Conservation (phyloP, 2,797 vertebrate genomes). For the Clarias fuscus region DNA sequence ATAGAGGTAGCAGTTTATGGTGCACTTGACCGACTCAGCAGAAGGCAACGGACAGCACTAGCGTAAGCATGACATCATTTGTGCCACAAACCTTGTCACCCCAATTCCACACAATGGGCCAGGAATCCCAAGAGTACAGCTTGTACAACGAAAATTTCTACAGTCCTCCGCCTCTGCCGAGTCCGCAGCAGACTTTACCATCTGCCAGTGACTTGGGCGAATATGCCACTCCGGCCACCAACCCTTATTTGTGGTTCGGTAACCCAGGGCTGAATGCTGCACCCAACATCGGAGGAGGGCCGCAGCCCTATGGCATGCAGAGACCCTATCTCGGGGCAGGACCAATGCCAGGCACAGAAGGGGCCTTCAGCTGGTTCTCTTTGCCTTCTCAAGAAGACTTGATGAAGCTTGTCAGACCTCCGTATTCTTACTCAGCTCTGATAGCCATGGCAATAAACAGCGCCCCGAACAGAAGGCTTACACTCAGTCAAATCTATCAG, state of each 20-base stretch:
- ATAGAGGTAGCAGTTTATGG: constrained; percentile 55
- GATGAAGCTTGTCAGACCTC: constrained; percentile 87
- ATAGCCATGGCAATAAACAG: constrained; percentile 96
- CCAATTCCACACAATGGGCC: constrained; percentile 81
- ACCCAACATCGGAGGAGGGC: constrained; percentile 65
- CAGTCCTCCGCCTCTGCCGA: constrained; percentile 77
- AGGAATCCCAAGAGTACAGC: constrained; percentile 85
- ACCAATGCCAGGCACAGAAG: constrained; percentile 60
- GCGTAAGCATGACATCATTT: constrained; percentile 82
- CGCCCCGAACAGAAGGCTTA: constrained; percentile 82
- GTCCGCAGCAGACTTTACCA: constrained; percentile 65
- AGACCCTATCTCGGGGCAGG: constrained; percentile 70
- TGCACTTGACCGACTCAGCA: constrained; percentile 53
- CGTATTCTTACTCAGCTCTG: constrained; percentile 94
- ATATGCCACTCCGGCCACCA: constrained; percentile 68
- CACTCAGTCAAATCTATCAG: constrained; percentile 93
- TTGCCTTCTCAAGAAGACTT: constrained; percentile 81
- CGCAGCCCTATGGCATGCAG: constrained; percentile 78
- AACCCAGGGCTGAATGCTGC: constrained; percentile 72
- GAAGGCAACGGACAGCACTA: constrained; percentile 6
- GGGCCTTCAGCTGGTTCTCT: constrained; percentile 82
- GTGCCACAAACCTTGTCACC: constrained; percentile 74
- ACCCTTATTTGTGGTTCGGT: constrained; percentile 80
- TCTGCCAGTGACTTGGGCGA: constrained; percentile 77
- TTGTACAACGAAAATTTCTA: constrained; percentile 86